Percentiles rank a stretch among this genome's conserved stretches.
phyloP scores from a whole-genome alignment of 2,113 vertebrate species.

The Origma solitaria region DNA sequence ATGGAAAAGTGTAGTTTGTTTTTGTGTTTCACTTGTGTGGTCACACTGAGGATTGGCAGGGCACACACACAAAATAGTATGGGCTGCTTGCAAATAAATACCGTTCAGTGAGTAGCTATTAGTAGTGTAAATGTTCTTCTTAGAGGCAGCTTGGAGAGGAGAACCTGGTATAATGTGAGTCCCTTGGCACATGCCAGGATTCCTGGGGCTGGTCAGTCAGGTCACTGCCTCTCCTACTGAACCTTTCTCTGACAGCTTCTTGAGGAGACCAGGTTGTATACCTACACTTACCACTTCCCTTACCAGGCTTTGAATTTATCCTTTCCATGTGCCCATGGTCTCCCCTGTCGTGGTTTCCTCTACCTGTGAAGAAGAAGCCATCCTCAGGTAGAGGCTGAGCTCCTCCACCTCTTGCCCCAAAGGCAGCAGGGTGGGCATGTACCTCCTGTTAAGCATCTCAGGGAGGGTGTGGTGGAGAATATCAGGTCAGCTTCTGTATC shows the following conservation, averaged over 20 bases:
- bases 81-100: background rate
- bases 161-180: rapidly evolving
- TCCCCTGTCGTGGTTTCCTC: background rate
- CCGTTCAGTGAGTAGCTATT: background rate
- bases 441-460: background rate
- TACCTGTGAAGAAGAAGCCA: background rate
- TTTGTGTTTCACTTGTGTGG: background rate
- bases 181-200: background rate
- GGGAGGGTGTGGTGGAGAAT: background rate
- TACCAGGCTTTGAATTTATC: background rate
- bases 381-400: background rate
- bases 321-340: rapidly evolving
- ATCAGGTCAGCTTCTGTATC: background rate
- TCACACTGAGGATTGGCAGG: background rate
- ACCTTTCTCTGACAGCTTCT: background rate
- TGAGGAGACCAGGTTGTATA: background rate
- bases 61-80: background rate
- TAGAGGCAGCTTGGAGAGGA: background rate
- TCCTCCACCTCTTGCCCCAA: background rate
- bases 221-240: background rate
- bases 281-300: background rate
- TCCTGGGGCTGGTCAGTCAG: background rate
- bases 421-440: background rate
- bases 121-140: background rate
- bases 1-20: background rate